Conservation (phyloP, 2,797 vertebrate species). For the Syndactyla subalaris region DNA sequence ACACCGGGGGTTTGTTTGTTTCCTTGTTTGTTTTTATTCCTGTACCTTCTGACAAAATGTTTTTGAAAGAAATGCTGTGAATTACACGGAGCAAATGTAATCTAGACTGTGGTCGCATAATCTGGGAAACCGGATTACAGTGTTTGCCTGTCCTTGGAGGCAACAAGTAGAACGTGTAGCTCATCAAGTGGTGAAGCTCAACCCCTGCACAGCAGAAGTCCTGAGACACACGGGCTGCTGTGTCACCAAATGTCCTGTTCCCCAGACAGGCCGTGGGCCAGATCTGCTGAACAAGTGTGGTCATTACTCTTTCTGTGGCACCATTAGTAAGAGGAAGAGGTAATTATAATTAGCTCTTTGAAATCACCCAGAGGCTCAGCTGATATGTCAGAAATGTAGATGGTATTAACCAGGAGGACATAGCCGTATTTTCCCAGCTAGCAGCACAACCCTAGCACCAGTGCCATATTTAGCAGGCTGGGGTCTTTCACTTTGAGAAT, state of each 20-base stretch:
- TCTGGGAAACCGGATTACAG: not conserved
- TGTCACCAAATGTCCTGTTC: not conserved
- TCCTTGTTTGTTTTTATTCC: not conserved
- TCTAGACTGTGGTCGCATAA: not conserved
- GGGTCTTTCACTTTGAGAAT: not conserved
- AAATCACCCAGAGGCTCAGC: not conserved
- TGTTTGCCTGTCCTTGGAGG: not conserved
- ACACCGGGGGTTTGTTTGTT: rapidly evolving
- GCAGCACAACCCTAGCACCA: not conserved
- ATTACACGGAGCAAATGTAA: rapidly evolving
- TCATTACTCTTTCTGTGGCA: constrained; percentile 10
- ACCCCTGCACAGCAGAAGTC: not conserved
- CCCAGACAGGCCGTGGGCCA: not conserved
- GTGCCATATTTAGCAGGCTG: not conserved
- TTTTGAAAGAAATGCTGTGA: not conserved
- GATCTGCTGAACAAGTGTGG: not conserved
- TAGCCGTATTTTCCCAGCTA: not conserved
- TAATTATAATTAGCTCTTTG: constrained; percentile 1
- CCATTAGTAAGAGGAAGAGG: not conserved
- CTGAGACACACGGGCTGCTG: not conserved
- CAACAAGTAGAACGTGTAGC: not conserved
- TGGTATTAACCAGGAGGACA: not conserved
- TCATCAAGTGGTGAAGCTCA: not conserved
- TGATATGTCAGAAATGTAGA: not conserved
- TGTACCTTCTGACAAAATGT: rapidly evolving